A percentile compares a stretch with the other conserved stretches of the same genome.
phyloP scores from a whole-genome alignment of 1,140 invertebrate species.

The Cydia fagiglandana region DNA sequence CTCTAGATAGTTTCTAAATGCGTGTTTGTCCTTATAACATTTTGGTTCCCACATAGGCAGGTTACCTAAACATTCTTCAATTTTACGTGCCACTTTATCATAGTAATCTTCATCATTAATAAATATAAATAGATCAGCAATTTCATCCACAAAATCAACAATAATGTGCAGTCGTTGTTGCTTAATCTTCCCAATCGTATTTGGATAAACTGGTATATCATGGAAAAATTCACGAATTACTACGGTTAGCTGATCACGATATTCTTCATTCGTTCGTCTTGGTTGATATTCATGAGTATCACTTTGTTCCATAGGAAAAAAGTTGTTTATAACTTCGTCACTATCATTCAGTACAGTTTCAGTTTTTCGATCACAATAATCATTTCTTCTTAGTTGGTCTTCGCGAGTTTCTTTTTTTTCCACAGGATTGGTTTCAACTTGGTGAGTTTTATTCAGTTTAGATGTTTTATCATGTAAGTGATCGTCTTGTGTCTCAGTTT shows the following conservation, averaged over 20 bases:
- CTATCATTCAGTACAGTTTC: too few species aligned
- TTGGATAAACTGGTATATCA: conserved; percentile 35
- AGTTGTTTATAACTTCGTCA: too few species aligned
- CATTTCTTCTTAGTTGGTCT: too few species aligned
- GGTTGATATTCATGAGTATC: conserved; percentile 27
- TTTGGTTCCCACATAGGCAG: conserved; percentile 37
- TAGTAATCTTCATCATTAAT: conserved; percentile 32
- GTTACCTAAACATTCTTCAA: conserved; percentile 36
- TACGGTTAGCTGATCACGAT: conserved; percentile 21
- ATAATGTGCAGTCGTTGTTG: conserved; percentile 34
- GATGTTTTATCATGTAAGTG: neutral
- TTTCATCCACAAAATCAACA: conserved; percentile 34
- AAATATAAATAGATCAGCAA: conserved; percentile 22
- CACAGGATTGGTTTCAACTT: too few species aligned
- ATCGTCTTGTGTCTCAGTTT: neutral
- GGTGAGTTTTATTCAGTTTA: too few species aligned
- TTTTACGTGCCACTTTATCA: conserved; percentile 31
- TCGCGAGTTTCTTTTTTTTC: too few species aligned
- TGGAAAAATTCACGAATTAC: neutral
- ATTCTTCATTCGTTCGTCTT: conserved; percentile 22
- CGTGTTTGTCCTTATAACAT: conserved; percentile 21
- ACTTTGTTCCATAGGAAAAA: neutral
- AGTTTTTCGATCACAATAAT: too few species aligned
- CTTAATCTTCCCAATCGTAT: conserved; percentile 28
- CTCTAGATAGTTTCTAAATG: conserved; percentile 34